Evolutionary conservation across 37 sponge, comb jelly and placozoan genomes (phyloP), one percentile per base, ranked within the genome.

Genomic region (Tethya wilhelma): DNA sequence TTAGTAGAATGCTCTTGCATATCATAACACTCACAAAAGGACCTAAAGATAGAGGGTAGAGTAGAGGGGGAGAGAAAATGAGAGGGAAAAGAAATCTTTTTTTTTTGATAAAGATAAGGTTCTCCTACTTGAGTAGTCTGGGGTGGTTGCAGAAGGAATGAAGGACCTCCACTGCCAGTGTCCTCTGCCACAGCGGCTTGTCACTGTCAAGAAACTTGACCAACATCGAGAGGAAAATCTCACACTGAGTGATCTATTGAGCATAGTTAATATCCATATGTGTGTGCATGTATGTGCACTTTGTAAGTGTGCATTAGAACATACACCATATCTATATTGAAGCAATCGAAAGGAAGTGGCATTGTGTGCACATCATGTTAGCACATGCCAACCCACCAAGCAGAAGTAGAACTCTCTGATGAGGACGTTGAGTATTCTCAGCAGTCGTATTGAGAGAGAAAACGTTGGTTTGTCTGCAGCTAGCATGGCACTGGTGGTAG

Each of bases 211-310:
- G 81, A 67, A 97, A 97, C 89, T 86, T 95, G 29, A 95, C 93
- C 67, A 97, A 56, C 68, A 97, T 81, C 19, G 95, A 93, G 3
- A 97, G 77, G 71, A 97, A 97, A 22, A 97, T 97, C 80, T 97
- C 98, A 82, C 98, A 97, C 69, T 97, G 94, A 0, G 96, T 97
- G 9, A 93, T 80, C 97, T 96, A n/a, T n/a, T n/a, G n/a, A n/a
- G n/a, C n/a, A n/a, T n/a, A n/a, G n/a, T n/a, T n/a, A n/a, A n/a
- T n/a, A n/a, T n/a, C n/a, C n/a, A n/a, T n/a, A n/a, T n/a, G n/a
- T n/a, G n/a, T n/a, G n/a, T n/a, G n/a, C n/a, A n/a, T n/a, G n/a
- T n/a, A n/a, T n/a, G n/a, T n/a, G n/a, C n/a, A n/a, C n/a, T n/a
- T n/a, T n/a, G n/a, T n/a, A n/a, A n/a, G n/a, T n/a, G n/a, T n/a